phyloP scores from a whole-genome alignment of 2,888 invertebrate genomes.

The Epirrhoe tristata region DNA sequence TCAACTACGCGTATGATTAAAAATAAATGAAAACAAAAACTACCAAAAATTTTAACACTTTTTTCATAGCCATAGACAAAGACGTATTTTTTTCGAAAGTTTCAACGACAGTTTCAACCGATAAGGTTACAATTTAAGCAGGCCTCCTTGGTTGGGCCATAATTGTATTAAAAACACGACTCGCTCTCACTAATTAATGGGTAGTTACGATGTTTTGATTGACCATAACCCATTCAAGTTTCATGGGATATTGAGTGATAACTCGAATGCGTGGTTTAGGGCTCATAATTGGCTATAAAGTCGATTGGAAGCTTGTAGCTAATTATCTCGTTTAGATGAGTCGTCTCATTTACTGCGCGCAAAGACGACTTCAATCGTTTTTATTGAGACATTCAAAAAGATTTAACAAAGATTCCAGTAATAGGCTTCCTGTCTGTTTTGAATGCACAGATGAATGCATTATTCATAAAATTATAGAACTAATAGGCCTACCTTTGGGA shows the following conservation, averaged over 20 bases:
- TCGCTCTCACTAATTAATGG: constrained; percentile 45
- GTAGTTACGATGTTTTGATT: constrained; percentile 52
- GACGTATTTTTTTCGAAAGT: constrained; percentile 70
- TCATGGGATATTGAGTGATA: constrained; percentile 43
- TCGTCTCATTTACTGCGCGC: neutral
- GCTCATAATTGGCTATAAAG: constrained; percentile 26
- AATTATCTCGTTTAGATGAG: constrained; percentile 6
- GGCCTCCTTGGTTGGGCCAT: constrained; percentile 47
- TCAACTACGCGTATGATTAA: too few species aligned
- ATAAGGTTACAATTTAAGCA: constrained; percentile 60
- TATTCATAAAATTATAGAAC: too few species aligned
- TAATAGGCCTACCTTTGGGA: too few species aligned
- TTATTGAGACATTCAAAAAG: neutral
- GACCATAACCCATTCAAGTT: constrained; percentile 54
- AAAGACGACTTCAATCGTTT: neutral
- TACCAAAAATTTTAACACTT: neutral
- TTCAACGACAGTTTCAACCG: constrained; percentile 55
- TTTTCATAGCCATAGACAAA: constrained; percentile 48
- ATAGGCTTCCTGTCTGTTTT: neutral
- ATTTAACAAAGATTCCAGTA: neutral
- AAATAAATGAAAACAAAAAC: too few species aligned
- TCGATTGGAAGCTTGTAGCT: constrained; percentile 35
- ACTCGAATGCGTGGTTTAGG: constrained; percentile 32
- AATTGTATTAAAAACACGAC: constrained; percentile 41
- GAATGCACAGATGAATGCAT: too few species aligned